Evolutionary conservation across 92 coral and sea anemone genomes (phyloP), one percentile per base, ranked within the genome.

Genomic region (Metridium senile): DNA sequence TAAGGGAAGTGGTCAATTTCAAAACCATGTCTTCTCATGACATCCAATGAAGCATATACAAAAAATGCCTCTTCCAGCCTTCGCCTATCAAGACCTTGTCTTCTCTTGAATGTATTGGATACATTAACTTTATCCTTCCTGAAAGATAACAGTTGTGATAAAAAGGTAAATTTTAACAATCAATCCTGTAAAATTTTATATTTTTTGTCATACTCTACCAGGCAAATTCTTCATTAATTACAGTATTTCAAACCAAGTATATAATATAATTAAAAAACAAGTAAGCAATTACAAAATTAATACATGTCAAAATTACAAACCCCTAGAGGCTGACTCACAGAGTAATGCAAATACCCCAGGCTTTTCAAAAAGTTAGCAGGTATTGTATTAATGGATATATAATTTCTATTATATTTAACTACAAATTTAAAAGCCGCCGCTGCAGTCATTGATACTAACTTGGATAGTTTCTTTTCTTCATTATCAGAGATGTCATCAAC

Each of bases 41-140:
- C 64, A 58, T 87, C 77, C 20, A 87, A 47, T 9, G 66, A 26
- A 6, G 84, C 84, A 77, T 22, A 82, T 6, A 82, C 45, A 1
- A 87, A 30, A 68, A 87, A 87, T 26, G 76, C 87, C 57, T 87
- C 82, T 59, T 87, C 87, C n/a, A 87, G 84, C 53, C 91, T 61
- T 32, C 87, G 64, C 66, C 91, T 68, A 62, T 87, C 90, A n/a
- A 81, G 29, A 26, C 49, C 33, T 57, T 68, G 29, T 23, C 86
- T 64, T 19, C 16, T 54, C 26, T 39, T 43, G 9, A 86, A 64
- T n/a, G 76, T 35, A n/a, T 70, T 71, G 47, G 62, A 34, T n/a
- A 70, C 78, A 33, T 81, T 74, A 1, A 0, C 20, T 22, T 33
- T 29, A 22, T 10, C 25, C 22, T 31, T 33, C 47, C 70, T 65